These are phyloP conservation scores for Stichodactyla mertensii DNA, from an alignment of 64 coral and sea anemone species.

Conservation along the genomic window DNA sequence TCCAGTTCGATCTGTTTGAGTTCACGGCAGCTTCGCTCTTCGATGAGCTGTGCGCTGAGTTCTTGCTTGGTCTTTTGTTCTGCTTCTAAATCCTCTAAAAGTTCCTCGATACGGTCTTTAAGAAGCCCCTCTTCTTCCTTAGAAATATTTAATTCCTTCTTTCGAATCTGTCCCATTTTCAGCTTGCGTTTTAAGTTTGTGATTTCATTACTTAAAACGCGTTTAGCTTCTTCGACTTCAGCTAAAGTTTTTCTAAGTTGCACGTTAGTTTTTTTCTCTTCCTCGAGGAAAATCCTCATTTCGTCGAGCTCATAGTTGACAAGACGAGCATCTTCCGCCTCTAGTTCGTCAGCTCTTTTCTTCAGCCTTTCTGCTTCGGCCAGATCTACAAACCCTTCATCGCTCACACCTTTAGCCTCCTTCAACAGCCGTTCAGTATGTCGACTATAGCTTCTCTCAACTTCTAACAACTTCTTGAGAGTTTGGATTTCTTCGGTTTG, in stretches of 20 bases:
- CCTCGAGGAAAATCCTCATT: slow-evolving; percentile 18
- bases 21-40: slow-evolving; percentile 17
- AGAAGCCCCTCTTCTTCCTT: slow-evolving; percentile 15
- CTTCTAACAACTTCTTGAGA: slow-evolving; percentile 45
- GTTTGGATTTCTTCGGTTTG: slow-evolving; percentile 54
- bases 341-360: slow-evolving; percentile 6
- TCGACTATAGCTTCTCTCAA: slow-evolving; percentile 43
- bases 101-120: slow-evolving; percentile 14
- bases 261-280: slow-evolving; percentile 10
- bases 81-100: slow-evolving; percentile 33
- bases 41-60: slow-evolving; percentile 23
- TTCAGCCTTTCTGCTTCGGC: not conserved
- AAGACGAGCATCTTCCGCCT: not conserved
- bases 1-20: slow-evolving; percentile 22
- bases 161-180: slow-evolving; percentile 3
- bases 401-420: slow-evolving; percentile 17
- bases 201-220: not conserved
- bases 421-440: slow-evolving; percentile 5
- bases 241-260: slow-evolving; percentile 11
- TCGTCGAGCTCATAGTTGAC: slow-evolving; percentile 16
- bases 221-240: slow-evolving; percentile 10
- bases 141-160: not conserved
- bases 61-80: slow-evolving; percentile 17
- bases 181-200: not conserved
- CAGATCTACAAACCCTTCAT: slow-evolving; percentile 13